A percentile compares a stretch with the other conserved stretches of the same genome.
Conservation (phyloP, 2,797 vertebrate species). For the Morus bassanus region DNA sequence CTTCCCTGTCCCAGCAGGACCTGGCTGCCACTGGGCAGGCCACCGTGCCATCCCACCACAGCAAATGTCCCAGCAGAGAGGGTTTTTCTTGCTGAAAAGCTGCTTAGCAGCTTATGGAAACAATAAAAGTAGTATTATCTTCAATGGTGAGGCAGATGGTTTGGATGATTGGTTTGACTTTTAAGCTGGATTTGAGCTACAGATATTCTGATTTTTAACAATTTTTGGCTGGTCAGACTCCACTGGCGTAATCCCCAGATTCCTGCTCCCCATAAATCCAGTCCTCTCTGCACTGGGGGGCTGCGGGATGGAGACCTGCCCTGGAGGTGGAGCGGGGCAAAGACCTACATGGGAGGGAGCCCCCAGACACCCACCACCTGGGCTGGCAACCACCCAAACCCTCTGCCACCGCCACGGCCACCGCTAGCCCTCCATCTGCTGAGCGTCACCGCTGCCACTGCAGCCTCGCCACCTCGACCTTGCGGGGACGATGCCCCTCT, state of each 20-base stretch:
- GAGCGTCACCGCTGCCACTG: accelerated
- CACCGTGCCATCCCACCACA: background rate
- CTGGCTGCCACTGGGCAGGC: accelerated
- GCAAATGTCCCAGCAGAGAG: conserved; percentile 25
- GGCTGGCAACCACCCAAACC: background rate
- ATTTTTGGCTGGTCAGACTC: conserved; percentile 51
- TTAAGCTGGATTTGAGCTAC: conserved; percentile 69
- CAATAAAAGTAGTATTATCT: conserved; percentile 71
- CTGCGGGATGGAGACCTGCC: background rate
- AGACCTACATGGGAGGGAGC: background rate
- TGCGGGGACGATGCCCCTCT: background rate
- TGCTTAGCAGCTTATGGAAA: conserved; percentile 69
- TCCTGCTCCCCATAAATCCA: background rate
- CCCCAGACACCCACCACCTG: background rate
- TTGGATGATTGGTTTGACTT: conserved; percentile 67
- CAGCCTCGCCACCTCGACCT: background rate
- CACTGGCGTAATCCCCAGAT: background rate
- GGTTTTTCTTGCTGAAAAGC: conserved; percentile 56
- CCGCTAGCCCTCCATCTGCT: accelerated
- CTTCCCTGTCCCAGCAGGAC: background rate
- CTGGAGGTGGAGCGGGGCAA: background rate
- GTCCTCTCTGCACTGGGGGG: accelerated
- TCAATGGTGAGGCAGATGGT: conserved; percentile 54
- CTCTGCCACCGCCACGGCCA: accelerated
- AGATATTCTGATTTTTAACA: conserved; percentile 64